phyloP scores from a whole-genome alignment of 1,140 invertebrate species.

The Pseudomyrmex pallidus region DNA sequence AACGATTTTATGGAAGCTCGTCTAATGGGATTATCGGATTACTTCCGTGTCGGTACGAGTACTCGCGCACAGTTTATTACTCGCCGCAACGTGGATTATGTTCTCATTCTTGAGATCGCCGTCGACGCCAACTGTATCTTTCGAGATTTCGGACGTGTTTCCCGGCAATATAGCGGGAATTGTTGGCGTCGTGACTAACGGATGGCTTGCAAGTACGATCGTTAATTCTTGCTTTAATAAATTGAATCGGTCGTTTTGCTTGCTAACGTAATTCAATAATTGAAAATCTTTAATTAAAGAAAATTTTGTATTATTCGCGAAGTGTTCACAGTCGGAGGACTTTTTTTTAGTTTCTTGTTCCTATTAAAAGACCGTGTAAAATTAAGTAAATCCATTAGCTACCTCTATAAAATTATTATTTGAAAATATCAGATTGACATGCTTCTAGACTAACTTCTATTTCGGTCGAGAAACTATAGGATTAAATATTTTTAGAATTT shows the following conservation, averaged over 20 bases:
- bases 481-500: constrained; percentile 14
- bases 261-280: neutral
- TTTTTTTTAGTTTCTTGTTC: neutral
- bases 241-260: neutral
- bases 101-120: constrained; percentile 68
- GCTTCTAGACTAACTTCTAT: constrained; percentile 9
- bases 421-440: neutral
- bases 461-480: neutral
- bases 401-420: neutral
- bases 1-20: constrained; percentile 74
- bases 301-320: neutral
- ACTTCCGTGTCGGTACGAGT: constrained; percentile 69
- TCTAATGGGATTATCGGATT: constrained; percentile 75
- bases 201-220: neutral
- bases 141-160: constrained; percentile 15
- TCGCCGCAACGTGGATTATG: constrained; percentile 63
- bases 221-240: constrained; percentile 21
- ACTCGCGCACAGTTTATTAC: constrained; percentile 68
- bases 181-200: constrained; percentile 21
- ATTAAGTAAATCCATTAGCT: neutral
- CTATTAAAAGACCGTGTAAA: neutral
- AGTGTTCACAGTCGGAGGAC: neutral
- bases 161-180: neutral
- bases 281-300: neutral
- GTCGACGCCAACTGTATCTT: neutral